phyloP scores from a whole-genome alignment of 2,888 invertebrate species.

The Chalcis sispes region DNA sequence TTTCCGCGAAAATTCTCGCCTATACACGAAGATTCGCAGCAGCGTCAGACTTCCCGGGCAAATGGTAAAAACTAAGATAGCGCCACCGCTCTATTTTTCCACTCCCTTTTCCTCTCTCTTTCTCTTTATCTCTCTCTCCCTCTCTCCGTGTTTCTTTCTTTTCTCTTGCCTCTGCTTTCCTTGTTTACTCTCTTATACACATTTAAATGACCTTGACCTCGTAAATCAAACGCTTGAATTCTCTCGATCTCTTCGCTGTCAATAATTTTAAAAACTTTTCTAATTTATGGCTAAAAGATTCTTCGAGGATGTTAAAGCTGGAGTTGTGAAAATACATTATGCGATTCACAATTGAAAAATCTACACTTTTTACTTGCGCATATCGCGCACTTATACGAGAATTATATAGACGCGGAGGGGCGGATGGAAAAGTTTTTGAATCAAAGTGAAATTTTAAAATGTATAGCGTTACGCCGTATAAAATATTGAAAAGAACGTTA shows the following conservation, averaged over 20 bases:
- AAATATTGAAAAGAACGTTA: too few relatives aligned
- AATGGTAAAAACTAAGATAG: constrained; percentile 22
- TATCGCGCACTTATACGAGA: neutral
- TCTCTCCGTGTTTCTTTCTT: too few relatives aligned
- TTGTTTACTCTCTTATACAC: too few relatives aligned
- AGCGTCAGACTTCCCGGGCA: too few relatives aligned
- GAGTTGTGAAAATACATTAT: constrained; percentile 6
- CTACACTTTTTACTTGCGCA: constrained; percentile 16
- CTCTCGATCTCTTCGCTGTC: constrained; percentile 20
- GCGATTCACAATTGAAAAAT: constrained; percentile 12
- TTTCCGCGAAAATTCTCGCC: constrained; percentile 1
- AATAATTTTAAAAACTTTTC: constrained; percentile 49
- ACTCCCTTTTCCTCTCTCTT: constrained; percentile 31
- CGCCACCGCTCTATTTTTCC: constrained; percentile 32
- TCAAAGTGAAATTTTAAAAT: too few relatives aligned
- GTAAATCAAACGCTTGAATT: constrained; percentile 29
- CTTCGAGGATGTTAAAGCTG: neutral
- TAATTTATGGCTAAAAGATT: constrained; percentile 23
- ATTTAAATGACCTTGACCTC: constrained; percentile 43
- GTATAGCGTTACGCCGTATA: too few relatives aligned
- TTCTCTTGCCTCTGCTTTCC: too few relatives aligned
- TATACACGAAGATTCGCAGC: neutral
- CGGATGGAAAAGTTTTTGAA: too few relatives aligned
- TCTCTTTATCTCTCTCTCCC: constrained; percentile 31
- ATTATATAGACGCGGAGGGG: too few relatives aligned